Evolutionary conservation across 2,888 invertebrate genomes (phyloP), one percentile per base, ranked within the genome.

Genomic region (Phyllotreta striolata): DNA sequence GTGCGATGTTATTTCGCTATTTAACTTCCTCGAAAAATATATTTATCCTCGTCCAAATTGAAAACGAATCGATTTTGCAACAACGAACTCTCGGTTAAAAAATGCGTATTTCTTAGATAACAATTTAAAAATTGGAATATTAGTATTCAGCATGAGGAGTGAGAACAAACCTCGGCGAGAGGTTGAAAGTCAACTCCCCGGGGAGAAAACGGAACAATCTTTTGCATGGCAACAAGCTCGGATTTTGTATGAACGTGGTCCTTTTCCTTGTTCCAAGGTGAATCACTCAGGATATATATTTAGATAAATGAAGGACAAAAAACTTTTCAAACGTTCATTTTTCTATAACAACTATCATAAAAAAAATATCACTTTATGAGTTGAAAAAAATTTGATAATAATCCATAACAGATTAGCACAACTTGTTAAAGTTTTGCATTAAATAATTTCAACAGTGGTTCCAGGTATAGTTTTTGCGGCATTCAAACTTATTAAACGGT

Each of bases 91-190:
- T 47, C 13, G n/a, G 49, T 49, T 49, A 49, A 47, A 24, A 24
- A 49, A 49, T 74, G 74, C 74, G 73, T 75, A 74, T 75, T 73
- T 75, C 49, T 71, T 72, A 71, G 73, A 75, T 74, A 74, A 75
- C 74, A 70, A 75, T 75, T 75, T 75, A 74, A 76, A 76, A 76
- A 76, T 74, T 71, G 72, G 67, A 62, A 71, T 73, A 78, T 78
- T 77, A 78, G 78, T 78, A 78, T 79, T 78, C 78, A 71, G 73
- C 67, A 63, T 72, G 71, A 71, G 69, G 68, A 70, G 68, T 66
- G 67, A 69, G 72, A 72, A 74, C 74, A 77, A 76, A 77, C 77
- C 78, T 77, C 76, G 74, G 75, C 72, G 76, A 76, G 73, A 78
- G 76, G 77, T 78, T 76, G 78, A 76, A 77, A 78, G 76, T 77